Percentiles rank a stretch among this genome's conserved stretches.
Conservation (phyloP, 2,113 vertebrate genomes). For the Ceratotherium simum region DNA sequence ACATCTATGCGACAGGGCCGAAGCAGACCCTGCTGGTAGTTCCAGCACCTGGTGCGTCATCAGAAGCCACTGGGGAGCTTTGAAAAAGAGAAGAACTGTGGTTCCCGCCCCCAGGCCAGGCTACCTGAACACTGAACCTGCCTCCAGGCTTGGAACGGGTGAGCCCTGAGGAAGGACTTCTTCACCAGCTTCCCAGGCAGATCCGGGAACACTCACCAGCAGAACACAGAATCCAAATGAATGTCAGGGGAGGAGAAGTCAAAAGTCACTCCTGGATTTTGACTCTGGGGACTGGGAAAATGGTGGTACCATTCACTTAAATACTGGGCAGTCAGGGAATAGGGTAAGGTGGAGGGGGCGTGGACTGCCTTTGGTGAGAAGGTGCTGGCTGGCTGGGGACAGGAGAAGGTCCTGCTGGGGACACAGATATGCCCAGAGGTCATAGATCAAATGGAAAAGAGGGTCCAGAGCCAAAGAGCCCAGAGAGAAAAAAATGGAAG, state of each 20-base stretch:
- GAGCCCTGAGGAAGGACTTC: neutral
- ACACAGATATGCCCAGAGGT: neutral
- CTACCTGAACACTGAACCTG: neutral
- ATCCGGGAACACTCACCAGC: neutral
- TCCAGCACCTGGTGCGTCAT: neutral
- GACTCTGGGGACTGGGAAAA: neutral
- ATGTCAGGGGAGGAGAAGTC: neutral
- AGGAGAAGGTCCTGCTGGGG: neutral
- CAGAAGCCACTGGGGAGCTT: neutral
- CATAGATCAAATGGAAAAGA: neutral
- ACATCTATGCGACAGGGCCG: neutral
- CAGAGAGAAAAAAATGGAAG: neutral
- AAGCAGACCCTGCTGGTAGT: neutral
- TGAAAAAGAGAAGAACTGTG: neutral
- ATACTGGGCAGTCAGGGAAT: neutral
- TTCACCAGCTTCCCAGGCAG: neutral
- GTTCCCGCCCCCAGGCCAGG: neutral
- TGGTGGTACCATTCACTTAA: neutral
- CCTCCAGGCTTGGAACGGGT: neutral
- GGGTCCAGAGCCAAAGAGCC: neutral
- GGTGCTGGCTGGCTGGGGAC: neutral
- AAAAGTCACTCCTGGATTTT: conserved; percentile 13
- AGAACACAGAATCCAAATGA: neutral
- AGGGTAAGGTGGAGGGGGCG: neutral
- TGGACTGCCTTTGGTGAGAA: neutral